These are phyloP conservation scores for Zelleria hepariella DNA, from an alignment of 2,888 invertebrate genomes.

Conservation along the genomic window DNA sequence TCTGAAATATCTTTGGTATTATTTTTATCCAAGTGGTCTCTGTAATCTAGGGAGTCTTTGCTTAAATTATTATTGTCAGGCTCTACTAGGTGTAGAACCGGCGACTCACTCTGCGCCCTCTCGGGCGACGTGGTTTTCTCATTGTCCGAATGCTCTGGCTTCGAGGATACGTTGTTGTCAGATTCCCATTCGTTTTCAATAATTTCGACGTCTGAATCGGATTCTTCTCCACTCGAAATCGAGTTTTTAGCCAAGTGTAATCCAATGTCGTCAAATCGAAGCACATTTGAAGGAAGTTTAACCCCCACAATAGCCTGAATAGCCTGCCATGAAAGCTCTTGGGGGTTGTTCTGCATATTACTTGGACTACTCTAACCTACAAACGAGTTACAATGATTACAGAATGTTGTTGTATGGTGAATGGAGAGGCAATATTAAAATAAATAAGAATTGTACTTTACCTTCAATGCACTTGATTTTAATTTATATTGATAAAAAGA, in stretches of 20 bases:
- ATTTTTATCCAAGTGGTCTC: conserved; percentile 53
- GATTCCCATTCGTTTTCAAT: conserved; percentile 69
- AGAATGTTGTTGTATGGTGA: conserved; percentile 20
- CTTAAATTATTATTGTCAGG: conserved; percentile 61
- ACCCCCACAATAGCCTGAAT: conserved; percentile 71
- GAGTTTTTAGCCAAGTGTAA: conserved; percentile 63
- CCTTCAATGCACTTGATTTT: conserved; percentile 42
- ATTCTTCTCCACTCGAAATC: conserved; percentile 60
- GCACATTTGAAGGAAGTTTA: conserved; percentile 67
- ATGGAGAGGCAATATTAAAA: conserved; percentile 19
- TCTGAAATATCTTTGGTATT: conserved; percentile 56
- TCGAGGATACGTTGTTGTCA: conserved; percentile 60
- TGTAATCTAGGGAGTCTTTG: conserved; percentile 52
- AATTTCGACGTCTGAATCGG: conserved; percentile 68
- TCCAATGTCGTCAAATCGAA: conserved; percentile 68
- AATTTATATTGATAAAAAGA: not conserved
- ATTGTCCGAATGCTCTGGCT: conserved; percentile 62
- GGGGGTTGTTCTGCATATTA: conserved; percentile 74
- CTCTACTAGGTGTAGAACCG: conserved; percentile 60
- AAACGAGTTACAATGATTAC: conserved; percentile 64
- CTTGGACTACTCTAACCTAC: conserved; percentile 71
- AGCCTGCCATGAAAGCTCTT: conserved; percentile 73
- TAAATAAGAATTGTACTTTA: conserved; percentile 33
- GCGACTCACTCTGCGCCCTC: conserved; percentile 58
- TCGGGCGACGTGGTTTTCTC: conserved; percentile 58